phyloP scores from a whole-genome alignment of 2,797 vertebrate species.

The Tinamus major region DNA sequence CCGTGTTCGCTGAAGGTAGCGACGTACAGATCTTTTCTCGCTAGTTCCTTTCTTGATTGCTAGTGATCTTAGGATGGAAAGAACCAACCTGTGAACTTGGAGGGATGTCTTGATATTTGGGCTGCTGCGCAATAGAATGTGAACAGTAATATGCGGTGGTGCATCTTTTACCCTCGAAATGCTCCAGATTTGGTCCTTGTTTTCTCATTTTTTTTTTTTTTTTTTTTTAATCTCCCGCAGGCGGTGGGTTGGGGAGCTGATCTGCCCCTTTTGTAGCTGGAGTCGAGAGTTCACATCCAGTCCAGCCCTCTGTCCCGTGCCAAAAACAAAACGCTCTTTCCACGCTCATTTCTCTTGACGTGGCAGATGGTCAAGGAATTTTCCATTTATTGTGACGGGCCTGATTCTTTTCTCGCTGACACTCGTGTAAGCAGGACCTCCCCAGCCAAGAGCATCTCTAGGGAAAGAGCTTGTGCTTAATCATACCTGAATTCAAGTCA shows the following conservation, averaged over 20 bases:
- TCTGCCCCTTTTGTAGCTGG: neutral
- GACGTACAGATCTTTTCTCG: neutral
- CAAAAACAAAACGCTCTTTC: constrained; percentile 46
- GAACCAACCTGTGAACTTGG: neutral
- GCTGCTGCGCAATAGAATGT: neutral
- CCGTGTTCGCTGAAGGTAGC: constrained; percentile 29
- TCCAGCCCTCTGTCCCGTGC: constrained; percentile 13
- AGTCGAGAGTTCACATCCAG: neutral
- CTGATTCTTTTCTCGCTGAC: constrained; percentile 37
- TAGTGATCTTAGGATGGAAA: neutral
- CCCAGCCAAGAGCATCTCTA: constrained; percentile 8
- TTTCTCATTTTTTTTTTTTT: neutral
- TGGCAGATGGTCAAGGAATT: constrained; percentile 7
- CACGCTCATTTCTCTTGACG: neutral
- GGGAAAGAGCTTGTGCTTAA: neutral
- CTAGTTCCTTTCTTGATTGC: neutral
- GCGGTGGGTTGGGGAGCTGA: neutral
- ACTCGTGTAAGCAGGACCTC: constrained; percentile 19
- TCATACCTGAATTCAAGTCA: neutral
- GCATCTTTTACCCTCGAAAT: neutral
- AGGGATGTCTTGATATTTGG: neutral
- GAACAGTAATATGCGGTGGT: neutral
- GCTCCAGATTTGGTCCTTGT: neutral
- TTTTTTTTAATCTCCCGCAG: neutral
- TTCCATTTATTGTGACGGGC: constrained; percentile 41